Evolutionary conservation across 2,888 invertebrate genomes (phyloP).

Genomic region (Meganola albula): DNA sequence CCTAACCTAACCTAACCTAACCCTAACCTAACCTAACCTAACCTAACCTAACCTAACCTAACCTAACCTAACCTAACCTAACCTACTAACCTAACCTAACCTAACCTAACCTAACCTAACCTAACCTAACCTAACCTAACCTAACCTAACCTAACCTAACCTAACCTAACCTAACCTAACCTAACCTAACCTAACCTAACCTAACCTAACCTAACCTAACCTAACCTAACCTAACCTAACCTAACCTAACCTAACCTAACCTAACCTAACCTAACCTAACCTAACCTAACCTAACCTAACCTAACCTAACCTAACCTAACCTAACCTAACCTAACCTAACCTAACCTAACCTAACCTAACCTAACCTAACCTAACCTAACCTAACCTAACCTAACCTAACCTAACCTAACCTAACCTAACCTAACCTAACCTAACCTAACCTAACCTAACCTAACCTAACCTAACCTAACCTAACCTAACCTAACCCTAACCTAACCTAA

Average conservation of each 20-base stretch:
- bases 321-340: slow-evolving; percentile 1
- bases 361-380: slow-evolving; percentile 1
- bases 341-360: slow-evolving; percentile 1
- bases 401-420: slow-evolving; percentile 1
- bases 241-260: slow-evolving; percentile 1
- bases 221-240: slow-evolving; percentile 1
- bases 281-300: slow-evolving; percentile 1
- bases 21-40: slow-evolving; percentile 13
- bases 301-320: slow-evolving; percentile 1
- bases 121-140: slow-evolving; percentile 1
- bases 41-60: slow-evolving; percentile 7
- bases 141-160: slow-evolving; percentile 1
- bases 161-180: slow-evolving; percentile 1
- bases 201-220: slow-evolving; percentile 1
- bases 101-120: slow-evolving; percentile 5
- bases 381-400: slow-evolving; percentile 1
- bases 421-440: slow-evolving; percentile 1
- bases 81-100: slow-evolving; percentile 9
- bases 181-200: slow-evolving; percentile 1
- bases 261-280: slow-evolving; percentile 1
- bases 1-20: slow-evolving; percentile 14
- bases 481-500: slow-evolving; percentile 1
- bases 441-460: slow-evolving; percentile 1
- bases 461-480: slow-evolving; percentile 1
- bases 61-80: slow-evolving; percentile 11